phyloP scores from a whole-genome alignment of 2,888 invertebrate species.

The Agrochola lota region DNA sequence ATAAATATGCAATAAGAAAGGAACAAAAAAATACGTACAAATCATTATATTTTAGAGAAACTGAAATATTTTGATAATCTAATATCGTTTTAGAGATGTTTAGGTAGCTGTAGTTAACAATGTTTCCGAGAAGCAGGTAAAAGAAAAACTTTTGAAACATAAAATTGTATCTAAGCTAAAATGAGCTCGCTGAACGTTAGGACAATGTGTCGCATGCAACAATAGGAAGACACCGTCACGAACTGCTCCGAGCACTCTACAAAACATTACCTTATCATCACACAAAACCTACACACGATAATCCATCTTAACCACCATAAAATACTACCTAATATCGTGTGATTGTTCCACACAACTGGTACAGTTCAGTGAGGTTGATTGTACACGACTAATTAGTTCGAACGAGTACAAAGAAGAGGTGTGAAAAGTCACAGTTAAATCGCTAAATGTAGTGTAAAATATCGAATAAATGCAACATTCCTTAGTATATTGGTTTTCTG shows the following conservation, averaged over 20 bases:
- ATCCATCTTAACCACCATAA: slow-evolving; percentile 8
- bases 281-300: slow-evolving; percentile 20
- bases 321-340: slow-evolving; percentile 31
- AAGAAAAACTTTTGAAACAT: not conserved
- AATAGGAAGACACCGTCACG: slow-evolving; percentile 66
- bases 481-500: slow-evolving; percentile 49
- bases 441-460: slow-evolving; percentile 77
- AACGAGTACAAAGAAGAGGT: slow-evolving; percentile 66
- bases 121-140: not conserved
- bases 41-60: not conserved
- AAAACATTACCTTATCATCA: slow-evolving; percentile 60
- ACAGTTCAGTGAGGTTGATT: slow-evolving; percentile 48
- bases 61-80: not conserved
- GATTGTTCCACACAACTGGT: slow-evolving; percentile 10
- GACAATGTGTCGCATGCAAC: slow-evolving; percentile 60
- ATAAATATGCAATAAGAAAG: no score
- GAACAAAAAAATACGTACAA: no score
- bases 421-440: slow-evolving; percentile 73
- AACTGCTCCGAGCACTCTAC: slow-evolving; percentile 53
- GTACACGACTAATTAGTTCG: slow-evolving; percentile 61
- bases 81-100: not conserved
- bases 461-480: slow-evolving; percentile 70
- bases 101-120: not conserved
- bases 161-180: not conserved
- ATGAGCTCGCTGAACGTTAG: slow-evolving; percentile 38